Evolutionary conservation across 2,113 vertebrate species (phyloP), one percentile per base, ranked within the genome.

Genomic region (Mesocricetus auratus): DNA sequence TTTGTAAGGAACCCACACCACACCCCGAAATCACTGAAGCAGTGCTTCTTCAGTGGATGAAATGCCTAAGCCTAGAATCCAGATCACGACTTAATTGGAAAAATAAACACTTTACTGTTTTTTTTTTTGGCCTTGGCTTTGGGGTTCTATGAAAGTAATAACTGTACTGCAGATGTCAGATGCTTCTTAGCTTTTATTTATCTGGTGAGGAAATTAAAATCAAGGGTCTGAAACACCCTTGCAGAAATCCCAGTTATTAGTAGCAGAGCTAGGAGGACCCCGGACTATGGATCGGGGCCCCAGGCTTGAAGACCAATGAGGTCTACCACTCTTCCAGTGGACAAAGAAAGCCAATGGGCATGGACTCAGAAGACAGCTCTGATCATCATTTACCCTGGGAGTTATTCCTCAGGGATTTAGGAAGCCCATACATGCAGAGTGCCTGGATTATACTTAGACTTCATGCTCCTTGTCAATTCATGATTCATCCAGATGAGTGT

Each of bases 181-280:
- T 87, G 26, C 22, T 92, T 86, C 42, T 45, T 79, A 21, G 50
- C 58, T 83, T 94, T 89, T 93, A 69, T 95, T 95, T 94, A 87
- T 68, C 42, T 78, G 71, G 60, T 62, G 60, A 94, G 45, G n/a
- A 95, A 89, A 87, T 90, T 66, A 26, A 78, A 89, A 26, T 42
- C 86, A 86, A 89, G 29, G n/a, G 24, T 29, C 47, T 92, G 47
- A 90, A 53, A 56, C 75, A 85, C 45, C 8, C 64, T 96, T 33
- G 4, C 47, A 82, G 39, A 16, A 39, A 87, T 39, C 62, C 66
- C 21, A 47, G 42, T 5, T 90, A 24, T 78, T 94, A 71, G 64
- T 78, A 45, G 83, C 53, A 74, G 64, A 86, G 60, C 39, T 91
- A 39, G 36, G 4, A 82, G 22, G 64, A 66, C 60, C 33, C 12